These are phyloP conservation scores for Coenonympha arcania DNA, from an alignment of 2,888 invertebrate species.

Conservation along the genomic window DNA sequence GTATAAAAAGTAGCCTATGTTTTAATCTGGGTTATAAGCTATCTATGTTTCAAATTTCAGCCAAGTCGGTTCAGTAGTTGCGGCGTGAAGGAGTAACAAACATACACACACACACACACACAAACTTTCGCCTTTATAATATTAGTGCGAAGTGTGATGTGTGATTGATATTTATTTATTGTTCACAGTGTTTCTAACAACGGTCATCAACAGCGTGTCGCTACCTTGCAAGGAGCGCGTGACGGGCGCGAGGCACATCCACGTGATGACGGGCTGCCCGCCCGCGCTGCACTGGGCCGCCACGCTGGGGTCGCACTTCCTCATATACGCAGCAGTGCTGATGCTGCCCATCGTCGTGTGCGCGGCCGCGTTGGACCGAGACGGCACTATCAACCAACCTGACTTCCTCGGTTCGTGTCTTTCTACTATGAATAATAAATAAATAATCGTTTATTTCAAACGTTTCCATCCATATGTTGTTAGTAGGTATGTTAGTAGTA, in stretches of 20 bases:
- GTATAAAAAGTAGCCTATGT: too few relatives aligned
- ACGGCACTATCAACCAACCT: constrained; percentile 37
- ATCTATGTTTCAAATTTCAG: too few relatives aligned
- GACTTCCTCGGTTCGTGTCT: constrained; percentile 40
- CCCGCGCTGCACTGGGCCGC: constrained; percentile 77
- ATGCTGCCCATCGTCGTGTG: constrained; percentile 35
- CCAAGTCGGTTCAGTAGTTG: too few relatives aligned
- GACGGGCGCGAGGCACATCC: constrained; percentile 77
- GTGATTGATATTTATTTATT: neutral
- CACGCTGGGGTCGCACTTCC: constrained; percentile 73
- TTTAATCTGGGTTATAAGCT: too few relatives aligned
- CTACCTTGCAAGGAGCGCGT: constrained; percentile 77
- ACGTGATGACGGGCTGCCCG: constrained; percentile 78
- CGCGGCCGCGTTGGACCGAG: constrained; percentile 33
- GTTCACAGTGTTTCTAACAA: constrained; percentile 47
- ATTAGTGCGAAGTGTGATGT: too few relatives aligned
- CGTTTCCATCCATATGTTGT: too few relatives aligned
- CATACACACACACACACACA: too few relatives aligned
- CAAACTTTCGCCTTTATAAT: too few relatives aligned
- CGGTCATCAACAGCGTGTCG: constrained; percentile 69
- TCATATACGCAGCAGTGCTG: constrained; percentile 40
- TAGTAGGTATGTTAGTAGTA: too few relatives aligned
- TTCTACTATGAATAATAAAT: too few relatives aligned
- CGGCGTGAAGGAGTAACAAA: too few relatives aligned
- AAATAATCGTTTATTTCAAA: too few relatives aligned